A percentile compares a stretch with the other conserved stretches of the same genome.
These are phyloP conservation scores for Caenorhabditis sulstoni DNA, from an alignment of 2,888 invertebrate species.

Conservation along the genomic window DNA sequence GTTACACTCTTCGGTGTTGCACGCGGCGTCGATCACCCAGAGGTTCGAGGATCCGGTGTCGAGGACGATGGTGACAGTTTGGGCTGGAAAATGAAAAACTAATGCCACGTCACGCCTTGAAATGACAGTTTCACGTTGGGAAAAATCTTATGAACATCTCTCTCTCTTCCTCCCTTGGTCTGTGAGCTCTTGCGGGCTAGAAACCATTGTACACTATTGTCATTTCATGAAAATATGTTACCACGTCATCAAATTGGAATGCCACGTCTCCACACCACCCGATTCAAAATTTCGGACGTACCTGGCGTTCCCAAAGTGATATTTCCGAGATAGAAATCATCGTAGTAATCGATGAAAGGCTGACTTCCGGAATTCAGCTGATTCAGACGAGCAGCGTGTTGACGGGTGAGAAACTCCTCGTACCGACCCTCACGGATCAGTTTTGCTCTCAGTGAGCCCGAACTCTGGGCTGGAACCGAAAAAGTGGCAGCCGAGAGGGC, in stretches of 20 bases:
- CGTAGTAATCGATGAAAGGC: constrained; percentile 52
- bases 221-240: too few relatives aligned
- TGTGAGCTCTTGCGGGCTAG: too few relatives aligned
- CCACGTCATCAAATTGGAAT: too few relatives aligned
- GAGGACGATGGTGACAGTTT: constrained; percentile 43
- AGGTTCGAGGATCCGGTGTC: constrained; percentile 66
- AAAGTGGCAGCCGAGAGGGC: not conserved
- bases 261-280: too few relatives aligned
- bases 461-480: not conserved
- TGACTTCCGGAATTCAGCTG: constrained; percentile 33
- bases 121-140: too few relatives aligned
- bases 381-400: not conserved
- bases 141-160: too few relatives aligned
- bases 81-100: constrained; percentile 39
- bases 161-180: too few relatives aligned
- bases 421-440: not conserved
- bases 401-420: not conserved
- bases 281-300: constrained; percentile 9
- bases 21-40: constrained; percentile 63
- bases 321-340: constrained; percentile 82
- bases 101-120: too few relatives aligned
- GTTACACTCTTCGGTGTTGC: constrained; percentile 66
- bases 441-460: not conserved
- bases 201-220: too few relatives aligned
- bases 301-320: constrained; percentile 83